These are phyloP conservation scores for Acropora tenuis DNA, from an alignment of 64 coral and sea anemone species.

Conservation along the genomic window DNA sequence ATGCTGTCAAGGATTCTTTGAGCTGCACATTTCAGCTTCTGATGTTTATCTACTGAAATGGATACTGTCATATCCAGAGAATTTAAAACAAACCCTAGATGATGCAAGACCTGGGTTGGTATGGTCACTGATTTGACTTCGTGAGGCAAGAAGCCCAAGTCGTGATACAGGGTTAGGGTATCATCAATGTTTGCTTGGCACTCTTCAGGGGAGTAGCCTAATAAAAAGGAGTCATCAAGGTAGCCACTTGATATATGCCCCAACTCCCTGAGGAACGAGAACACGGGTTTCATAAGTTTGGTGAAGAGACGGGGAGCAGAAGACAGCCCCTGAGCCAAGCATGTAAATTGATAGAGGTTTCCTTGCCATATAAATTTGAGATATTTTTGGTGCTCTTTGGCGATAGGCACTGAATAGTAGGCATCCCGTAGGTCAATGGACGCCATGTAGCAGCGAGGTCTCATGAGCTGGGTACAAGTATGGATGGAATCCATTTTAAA, in stretches of 20 bases:
- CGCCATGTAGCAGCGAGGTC: too few species aligned
- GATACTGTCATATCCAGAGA: too few species aligned
- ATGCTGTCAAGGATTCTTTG: constrained; percentile 31
- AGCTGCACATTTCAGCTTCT: background rate
- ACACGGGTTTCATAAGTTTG: constrained; percentile 59
- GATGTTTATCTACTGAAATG: too few species aligned
- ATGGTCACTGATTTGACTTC: too few species aligned
- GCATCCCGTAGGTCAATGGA: background rate
- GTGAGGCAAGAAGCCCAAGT: too few species aligned
- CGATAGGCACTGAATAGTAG: constrained; percentile 34
- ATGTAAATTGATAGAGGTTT: too few species aligned
- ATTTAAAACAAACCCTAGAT: too few species aligned
- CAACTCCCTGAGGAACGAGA: constrained; percentile 31
- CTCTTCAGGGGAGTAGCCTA: constrained; percentile 35
- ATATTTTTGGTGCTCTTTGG: too few species aligned
- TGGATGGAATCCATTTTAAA: constrained; percentile 45
- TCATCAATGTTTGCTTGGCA: constrained; percentile 45
- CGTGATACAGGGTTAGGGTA: constrained; percentile 35
- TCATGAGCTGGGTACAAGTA: constrained; percentile 26
- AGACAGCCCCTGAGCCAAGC: too few species aligned
- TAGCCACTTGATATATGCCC: constrained; percentile 55
- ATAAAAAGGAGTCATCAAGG: constrained; percentile 56
- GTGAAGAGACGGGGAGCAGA: constrained; percentile 9
- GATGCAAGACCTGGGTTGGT: constrained; percentile 30
- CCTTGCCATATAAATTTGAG: too few species aligned